Evolutionary conservation across 2,888 invertebrate species (phyloP).

Genomic region (Drosophila nr. perissopoda): DNA sequence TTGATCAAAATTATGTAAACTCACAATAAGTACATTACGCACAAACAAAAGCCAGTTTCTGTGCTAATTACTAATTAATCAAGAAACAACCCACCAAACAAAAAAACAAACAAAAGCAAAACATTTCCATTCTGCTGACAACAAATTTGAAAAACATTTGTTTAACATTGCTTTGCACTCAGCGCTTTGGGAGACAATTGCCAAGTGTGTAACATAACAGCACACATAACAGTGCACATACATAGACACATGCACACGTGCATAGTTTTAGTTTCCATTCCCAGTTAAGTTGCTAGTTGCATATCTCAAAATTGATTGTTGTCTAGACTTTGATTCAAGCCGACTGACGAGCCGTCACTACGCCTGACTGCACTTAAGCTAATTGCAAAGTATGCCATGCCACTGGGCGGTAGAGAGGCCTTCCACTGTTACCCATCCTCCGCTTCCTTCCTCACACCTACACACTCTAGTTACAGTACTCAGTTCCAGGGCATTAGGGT

Average conservation of each 20-base stretch:
- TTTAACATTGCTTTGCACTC: constrained; percentile 64
- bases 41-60: background rate
- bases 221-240: background rate
- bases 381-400: constrained; percentile 58
- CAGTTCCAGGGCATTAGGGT: constrained; percentile 3
- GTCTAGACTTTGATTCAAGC: constrained; percentile 35
- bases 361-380: constrained; percentile 56
- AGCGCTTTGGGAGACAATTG: constrained; percentile 2
- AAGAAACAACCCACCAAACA: constrained; percentile 1
- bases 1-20: background rate
- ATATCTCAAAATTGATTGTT: constrained; percentile 43
- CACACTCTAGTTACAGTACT: background rate
- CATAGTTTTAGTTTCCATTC: constrained; percentile 7
- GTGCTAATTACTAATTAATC: constrained; percentile 25
- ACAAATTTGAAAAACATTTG: constrained; percentile 16
- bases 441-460: background rate
- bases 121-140: constrained; percentile 13
- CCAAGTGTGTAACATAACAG: background rate
- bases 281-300: constrained; percentile 8
- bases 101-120: constrained; percentile 3
- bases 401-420: constrained; percentile 17
- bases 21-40: no score
- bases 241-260: background rate
- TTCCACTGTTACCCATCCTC: background rate
- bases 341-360: constrained; percentile 14